Percentiles rank a stretch among this genome's conserved stretches.
Conservation (phyloP, 2,797 vertebrate species). For the Darevskia nairensis region DNA sequence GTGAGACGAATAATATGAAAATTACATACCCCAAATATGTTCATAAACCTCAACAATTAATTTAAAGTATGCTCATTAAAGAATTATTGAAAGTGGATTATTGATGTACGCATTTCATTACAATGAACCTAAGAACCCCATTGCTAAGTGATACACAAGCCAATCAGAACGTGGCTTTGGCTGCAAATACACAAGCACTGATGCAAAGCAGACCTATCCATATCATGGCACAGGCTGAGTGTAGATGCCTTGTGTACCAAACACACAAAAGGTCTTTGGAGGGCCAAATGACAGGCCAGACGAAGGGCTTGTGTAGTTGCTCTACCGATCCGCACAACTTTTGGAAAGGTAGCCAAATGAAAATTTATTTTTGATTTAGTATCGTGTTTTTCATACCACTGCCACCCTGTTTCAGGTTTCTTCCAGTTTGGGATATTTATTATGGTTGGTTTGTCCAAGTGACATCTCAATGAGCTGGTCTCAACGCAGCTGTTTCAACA, state of each 20-base stretch:
- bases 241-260: background rate
- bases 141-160: background rate
- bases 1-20: background rate
- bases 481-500: background rate
- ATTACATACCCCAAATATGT: background rate
- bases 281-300: background rate
- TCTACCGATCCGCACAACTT: background rate
- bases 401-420: slow-evolving; percentile 15
- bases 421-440: slow-evolving; percentile 3
- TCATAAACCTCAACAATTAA: background rate
- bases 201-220: background rate
- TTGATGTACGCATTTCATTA: background rate
- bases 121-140: background rate
- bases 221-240: background rate
- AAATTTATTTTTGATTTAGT: background rate
- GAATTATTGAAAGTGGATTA: background rate
- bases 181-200: background rate
- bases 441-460: background rate
- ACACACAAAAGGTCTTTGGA: background rate
- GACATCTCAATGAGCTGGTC: background rate
- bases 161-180: background rate
- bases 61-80: background rate
- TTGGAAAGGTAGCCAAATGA: background rate
- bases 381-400: background rate
- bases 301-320: background rate